These are phyloP conservation scores for Formica aserva DNA, from an alignment of 2,888 invertebrate species.

Conservation along the genomic window DNA sequence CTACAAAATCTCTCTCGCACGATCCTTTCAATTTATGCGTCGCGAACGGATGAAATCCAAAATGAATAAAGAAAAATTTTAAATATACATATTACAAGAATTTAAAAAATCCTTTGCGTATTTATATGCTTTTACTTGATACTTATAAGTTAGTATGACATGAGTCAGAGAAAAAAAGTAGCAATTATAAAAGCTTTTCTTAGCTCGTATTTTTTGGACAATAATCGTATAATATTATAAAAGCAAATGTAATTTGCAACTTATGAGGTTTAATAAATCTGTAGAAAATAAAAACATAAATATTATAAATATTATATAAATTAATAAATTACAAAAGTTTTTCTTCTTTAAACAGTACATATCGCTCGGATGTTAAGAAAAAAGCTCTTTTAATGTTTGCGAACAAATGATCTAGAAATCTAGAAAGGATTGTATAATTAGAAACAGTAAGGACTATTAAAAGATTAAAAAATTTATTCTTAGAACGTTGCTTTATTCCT, in stretches of 20 bases:
- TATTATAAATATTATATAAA: background rate
- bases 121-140: background rate
- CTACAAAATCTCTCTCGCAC: background rate
- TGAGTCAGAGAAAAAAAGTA: background rate
- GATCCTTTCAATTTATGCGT: background rate
- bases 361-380: background rate
- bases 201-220: background rate
- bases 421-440: background rate
- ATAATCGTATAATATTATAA: background rate
- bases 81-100: background rate
- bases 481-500: constrained; percentile 6
- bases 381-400: background rate
- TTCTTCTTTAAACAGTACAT: background rate
- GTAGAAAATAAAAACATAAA: background rate
- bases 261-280: background rate
- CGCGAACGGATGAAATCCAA: background rate
- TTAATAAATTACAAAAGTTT: background rate
- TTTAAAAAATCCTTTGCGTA: background rate
- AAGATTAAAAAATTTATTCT: constrained; percentile 21
- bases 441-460: background rate
- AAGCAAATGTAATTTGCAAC: background rate
- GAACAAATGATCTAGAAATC: background rate
- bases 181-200: constrained; percentile 12
- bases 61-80: background rate
- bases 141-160: background rate